These are phyloP conservation scores for Streblospio benedicti DNA, from an alignment of 1,140 invertebrate genomes.

Conservation along the genomic window DNA sequence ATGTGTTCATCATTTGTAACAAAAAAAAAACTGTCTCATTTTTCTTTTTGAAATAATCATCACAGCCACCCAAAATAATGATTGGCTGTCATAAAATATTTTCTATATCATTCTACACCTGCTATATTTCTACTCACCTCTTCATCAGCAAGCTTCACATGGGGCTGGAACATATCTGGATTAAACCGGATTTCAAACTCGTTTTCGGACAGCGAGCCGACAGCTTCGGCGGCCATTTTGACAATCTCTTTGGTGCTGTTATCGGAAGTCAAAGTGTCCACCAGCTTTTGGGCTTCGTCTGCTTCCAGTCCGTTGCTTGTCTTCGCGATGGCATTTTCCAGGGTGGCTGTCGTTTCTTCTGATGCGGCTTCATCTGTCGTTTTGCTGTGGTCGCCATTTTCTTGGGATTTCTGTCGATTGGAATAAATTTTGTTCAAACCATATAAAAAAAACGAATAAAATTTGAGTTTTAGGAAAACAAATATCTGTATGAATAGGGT, in stretches of 20 bases:
- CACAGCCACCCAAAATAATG: too few relatives aligned
- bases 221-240: constrained; percentile 73
- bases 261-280: constrained; percentile 5
- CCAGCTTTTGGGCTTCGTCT: constrained; percentile 56
- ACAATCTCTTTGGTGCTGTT: constrained; percentile 71
- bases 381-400: too few relatives aligned
- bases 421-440: too few relatives aligned
- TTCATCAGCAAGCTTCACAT: constrained; percentile 72
- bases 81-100: too few relatives aligned
- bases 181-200: constrained; percentile 97
- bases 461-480: not conserved
- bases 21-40: too few relatives aligned
- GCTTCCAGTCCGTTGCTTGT: constrained; percentile 90
- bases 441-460: too few relatives aligned
- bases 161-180: constrained; percentile 92
- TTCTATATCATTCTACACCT: too few relatives aligned
- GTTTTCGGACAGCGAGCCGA: constrained; percentile 73
- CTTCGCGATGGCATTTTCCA: constrained; percentile 71
- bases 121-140: too few relatives aligned
- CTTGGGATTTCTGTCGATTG: too few relatives aligned
- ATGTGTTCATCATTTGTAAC: too few relatives aligned
- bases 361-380: not conserved
- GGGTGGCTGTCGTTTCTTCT: constrained; percentile 4
- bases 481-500: too few relatives aligned
- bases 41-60: too few relatives aligned